Percentiles rank a stretch among this genome's conserved stretches.
Evolutionary conservation across 2,888 invertebrate species (phyloP).

Genomic region (Exocentrus adspersus): DNA sequence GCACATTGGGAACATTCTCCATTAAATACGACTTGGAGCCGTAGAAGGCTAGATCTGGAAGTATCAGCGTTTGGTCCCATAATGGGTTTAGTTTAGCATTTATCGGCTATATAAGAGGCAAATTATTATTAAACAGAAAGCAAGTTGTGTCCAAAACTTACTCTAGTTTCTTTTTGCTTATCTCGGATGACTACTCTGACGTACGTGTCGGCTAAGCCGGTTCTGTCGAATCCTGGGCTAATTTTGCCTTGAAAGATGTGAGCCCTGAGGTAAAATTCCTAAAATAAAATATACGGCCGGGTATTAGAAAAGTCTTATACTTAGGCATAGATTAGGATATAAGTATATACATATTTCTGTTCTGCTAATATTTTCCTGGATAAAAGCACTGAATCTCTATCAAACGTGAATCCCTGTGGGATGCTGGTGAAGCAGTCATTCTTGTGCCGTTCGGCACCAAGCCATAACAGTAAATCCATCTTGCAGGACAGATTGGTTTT

Average conservation of each 20-base stretch:
- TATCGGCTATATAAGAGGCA: slow-evolving; percentile 36
- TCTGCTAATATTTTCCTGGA: slow-evolving; percentile 44
- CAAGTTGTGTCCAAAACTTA: slow-evolving; percentile 52
- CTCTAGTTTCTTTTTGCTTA: slow-evolving; percentile 61
- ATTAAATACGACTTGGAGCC: slow-evolving; percentile 61
- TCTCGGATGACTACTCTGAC: slow-evolving; percentile 61
- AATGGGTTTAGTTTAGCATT: slow-evolving; percentile 67
- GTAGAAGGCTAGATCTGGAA: slow-evolving; percentile 62
- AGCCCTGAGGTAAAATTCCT: slow-evolving; percentile 70
- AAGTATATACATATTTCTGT: slow-evolving; percentile 47
- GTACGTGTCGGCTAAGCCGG: slow-evolving; percentile 67
- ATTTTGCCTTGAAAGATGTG: slow-evolving; percentile 78
- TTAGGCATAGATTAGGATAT: no score
- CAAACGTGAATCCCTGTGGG: slow-evolving; percentile 49
- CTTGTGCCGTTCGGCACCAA: slow-evolving; percentile 53
- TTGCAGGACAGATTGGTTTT: slow-evolving; percentile 42
- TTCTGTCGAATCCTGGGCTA: slow-evolving; percentile 66
- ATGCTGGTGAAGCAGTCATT: slow-evolving; percentile 46
- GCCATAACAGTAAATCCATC: slow-evolving; percentile 54
- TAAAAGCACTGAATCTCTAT: slow-evolving; percentile 21
- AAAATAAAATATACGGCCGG: slow-evolving; percentile 22
- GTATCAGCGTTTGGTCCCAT: slow-evolving; percentile 70
- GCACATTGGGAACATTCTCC: slow-evolving; percentile 60
- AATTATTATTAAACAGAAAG: no score
- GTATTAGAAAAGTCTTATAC: no score